Base-by-base conservation (phyloP, 2,113 vertebrate species). In the Osmerus mordax region DNA sequence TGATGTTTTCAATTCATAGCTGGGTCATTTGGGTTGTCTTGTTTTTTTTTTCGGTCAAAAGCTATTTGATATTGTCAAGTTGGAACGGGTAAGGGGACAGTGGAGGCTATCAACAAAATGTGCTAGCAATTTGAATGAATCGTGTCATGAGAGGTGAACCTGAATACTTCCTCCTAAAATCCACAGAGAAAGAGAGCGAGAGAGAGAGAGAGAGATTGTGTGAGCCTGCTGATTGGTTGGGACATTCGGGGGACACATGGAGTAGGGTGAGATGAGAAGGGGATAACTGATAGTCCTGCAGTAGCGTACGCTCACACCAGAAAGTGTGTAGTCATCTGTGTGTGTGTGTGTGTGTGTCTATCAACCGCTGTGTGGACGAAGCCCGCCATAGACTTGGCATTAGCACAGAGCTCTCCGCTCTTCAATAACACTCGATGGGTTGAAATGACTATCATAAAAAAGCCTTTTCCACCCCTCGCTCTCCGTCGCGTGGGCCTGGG, bases 1-100 rank as follows among this genome's bases (percentile, higher is more conserved):
- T 86, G 84, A 82, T 80, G 73, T 82, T 71, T 72, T 74, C 63
- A 70, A 88, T 76, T 81, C 75, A 81, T 87, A 88, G 85, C 82
- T 88, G 78, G 78, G 82, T 86, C 78, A 82, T 83, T 84, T 89
- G 87, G 76, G 85, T 83, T 81, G 81, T 81, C 77, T 62, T 86
- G 86, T 80, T 79, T 18, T 41, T 47, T 1, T 56, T 56, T 64
- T 86, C 75, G 13, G 65, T 84, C 74, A 71, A 76, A 82, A 79
- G 56, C 56, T 67, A 77, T 86, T 54, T 25, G 66, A 79, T 75
- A 80, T 71, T 80, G 81, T 85, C 80, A 72, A 79, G 78, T 79
- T 83, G 79, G 74, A 71, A 73, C 18, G 65, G 65, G 79, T 75
- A 79, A 47, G 81, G 72, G 84, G 77, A 83, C 78, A 73, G 72